Base-by-base conservation (phyloP, 2,797 vertebrate species). In the Parambassis ranga region DNA sequence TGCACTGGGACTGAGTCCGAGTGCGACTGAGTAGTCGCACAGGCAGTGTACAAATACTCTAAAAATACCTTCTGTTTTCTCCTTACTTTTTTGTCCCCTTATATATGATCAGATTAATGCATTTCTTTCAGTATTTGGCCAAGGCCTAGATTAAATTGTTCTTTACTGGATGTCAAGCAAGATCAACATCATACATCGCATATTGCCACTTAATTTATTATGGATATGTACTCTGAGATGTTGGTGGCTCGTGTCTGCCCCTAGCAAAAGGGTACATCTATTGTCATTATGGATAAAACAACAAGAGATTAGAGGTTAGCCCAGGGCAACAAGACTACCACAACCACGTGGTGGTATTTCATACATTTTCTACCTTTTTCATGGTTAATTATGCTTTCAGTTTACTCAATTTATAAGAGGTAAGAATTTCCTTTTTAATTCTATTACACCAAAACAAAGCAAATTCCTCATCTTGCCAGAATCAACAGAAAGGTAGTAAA, bases 1-100 rank as follows among this genome's bases (percentile, higher is more conserved):
- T 83, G 91, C 89, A 90, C 87, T 85, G 80, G 79, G 80, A 81
- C 73, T 77, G 84, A 90, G 81, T 85, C 67, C 76, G n/a, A n/a
- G n/a, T n/a, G n/a, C n/a, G n/a, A n/a, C n/a, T n/a, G n/a, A 62
- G 68, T 85, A 91, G 87, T 92, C 83, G 78, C 80, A 81, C 74
- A 83, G 87, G 83, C 87, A 81, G 75, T 71, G 83, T 83, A 85
- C 80, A 85, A 82, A 78, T 86, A 87, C 78, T 83, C 50, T 65
- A 82, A 84, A 86, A 87, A 84, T 80, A 73, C 71, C 77, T 84
- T 90, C 82, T 87, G 79, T 88, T 86, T 79, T 75, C 49, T 58
- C 65, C 42, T 55, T 32, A 46, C 35, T 63, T 67, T 46, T 30
- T 58, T 60, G n/a, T 32, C 28, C 23, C 48, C 23, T 26, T 50